A percentile compares a stretch with the other conserved stretches of the same genome.
Conservation (phyloP, 35 echinoderm and acorn worm species). For the Apostichopus parvimensis region DNA sequence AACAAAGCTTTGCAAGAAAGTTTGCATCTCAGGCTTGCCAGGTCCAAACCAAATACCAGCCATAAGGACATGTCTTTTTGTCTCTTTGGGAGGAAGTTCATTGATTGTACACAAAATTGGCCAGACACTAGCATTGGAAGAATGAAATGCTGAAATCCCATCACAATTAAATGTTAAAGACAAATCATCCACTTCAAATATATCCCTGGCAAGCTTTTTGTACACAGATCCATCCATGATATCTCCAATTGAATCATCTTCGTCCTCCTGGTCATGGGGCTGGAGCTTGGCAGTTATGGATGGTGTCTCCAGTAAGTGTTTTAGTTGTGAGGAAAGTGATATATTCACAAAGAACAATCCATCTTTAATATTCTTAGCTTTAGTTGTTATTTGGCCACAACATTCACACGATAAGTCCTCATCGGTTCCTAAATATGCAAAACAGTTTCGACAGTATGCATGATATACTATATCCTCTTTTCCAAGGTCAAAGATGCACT, state of each 20-base stretch:
- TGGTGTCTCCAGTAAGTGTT: background rate
- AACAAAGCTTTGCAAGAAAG: slow-evolving; percentile 35
- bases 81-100: slow-evolving; percentile 41
- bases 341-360: background rate
- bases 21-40: slow-evolving; percentile 44
- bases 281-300: background rate
- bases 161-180: slow-evolving; percentile 41
- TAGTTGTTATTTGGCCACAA: slow-evolving; percentile 1
- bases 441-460: slow-evolving; percentile 23
- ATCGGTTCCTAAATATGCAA: background rate
- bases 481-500: background rate
- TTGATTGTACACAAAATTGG: slow-evolving; percentile 53
- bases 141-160: slow-evolving; percentile 41
- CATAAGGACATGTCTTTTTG: slow-evolving; percentile 20
- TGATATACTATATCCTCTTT: slow-evolving; percentile 20
- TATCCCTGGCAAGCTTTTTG: background rate
- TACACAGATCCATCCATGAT: background rate
- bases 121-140: slow-evolving; percentile 17
- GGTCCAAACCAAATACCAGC: slow-evolving; percentile 44
- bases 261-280: background rate
- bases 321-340: background rate
- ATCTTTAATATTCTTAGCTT: background rate
- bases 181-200: background rate
- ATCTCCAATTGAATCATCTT: background rate
- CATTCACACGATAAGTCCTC: background rate